Base-by-base conservation (phyloP, 2,888 invertebrate species). In the Leptopilina syphax region DNA sequence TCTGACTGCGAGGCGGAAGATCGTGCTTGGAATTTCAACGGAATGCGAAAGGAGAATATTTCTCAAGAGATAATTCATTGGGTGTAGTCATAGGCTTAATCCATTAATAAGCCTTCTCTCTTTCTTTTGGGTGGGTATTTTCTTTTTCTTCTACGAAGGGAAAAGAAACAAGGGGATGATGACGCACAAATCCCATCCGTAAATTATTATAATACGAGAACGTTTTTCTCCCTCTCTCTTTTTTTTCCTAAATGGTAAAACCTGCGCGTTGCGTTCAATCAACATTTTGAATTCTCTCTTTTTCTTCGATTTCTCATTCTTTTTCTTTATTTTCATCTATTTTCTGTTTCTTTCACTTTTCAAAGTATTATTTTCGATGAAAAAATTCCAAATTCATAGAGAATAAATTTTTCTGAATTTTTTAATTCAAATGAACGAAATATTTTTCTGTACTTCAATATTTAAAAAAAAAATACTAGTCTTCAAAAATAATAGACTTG, bases 41-140 rank as follows among this genome's bases (percentile, higher is more conserved):
- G 85, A 83, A 86, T 84, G 84, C 84, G 54, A 84, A 84, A 84
- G 83, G 83, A 79, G 84, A 77, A 85, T 82, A 80, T 83, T 84
- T 84, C 84, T 83, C 84, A 84, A 85, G 87, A 84, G 84, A 85
- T 89, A 87, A 87, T 88, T 88, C 88, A 88, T 88, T 86, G 85
- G 84, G 81, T 50, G 50, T 83, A 83, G 84, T 85, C 86, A 80
- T 82, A 84, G 85, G 85, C 84, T 85, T 87, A 87, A 87, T 88
- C 85, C 85, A 86, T 88, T 88, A 87, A 88, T 87, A 86, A 89
- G 84, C 79, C 78, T 79, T 79, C 81, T 79, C 79, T 85, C 78
- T 82, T 80, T 81, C 78, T 79, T 78, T 78, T 78, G 66, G 12
- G 13, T 27, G 54, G 34, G 57, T 57, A 34, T 60, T 57, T 73